phyloP scores from a whole-genome alignment of 35 echinoderm and acorn worm species.

The Lytechinus pictus region DNA sequence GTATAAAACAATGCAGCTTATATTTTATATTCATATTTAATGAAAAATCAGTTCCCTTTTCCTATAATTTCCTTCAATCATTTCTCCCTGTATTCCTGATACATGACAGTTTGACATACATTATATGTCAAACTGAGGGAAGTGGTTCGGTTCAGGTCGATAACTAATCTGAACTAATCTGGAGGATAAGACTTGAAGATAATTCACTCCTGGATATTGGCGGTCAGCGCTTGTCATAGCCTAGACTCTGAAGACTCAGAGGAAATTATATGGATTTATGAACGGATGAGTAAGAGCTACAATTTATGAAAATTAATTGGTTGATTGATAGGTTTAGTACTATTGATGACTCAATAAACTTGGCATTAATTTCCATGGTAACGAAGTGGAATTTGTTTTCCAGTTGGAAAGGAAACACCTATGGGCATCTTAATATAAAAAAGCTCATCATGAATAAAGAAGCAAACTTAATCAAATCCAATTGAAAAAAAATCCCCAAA shows the following conservation, averaged over 20 bases:
- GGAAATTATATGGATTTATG: neutral
- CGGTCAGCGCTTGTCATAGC: neutral
- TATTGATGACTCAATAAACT: slow-evolving; percentile 6
- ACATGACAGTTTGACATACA: no score
- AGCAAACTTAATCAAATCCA: no score
- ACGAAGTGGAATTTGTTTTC: neutral
- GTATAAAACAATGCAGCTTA: no score
- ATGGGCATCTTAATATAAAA: neutral
- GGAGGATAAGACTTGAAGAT: neutral
- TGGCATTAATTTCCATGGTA: neutral
- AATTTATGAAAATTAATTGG: slow-evolving; percentile 5
- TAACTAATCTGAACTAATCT: neutral
- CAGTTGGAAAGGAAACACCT: neutral
- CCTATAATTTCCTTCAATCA: no score
- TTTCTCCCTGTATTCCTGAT: no score
- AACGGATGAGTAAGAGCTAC: slow-evolving; percentile 1
- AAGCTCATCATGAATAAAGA: no score
- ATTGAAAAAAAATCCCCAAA: no score
- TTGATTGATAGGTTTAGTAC: neutral
- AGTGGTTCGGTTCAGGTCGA: neutral
- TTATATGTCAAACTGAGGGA: neutral
- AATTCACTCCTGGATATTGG: neutral
- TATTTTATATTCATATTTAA: no score
- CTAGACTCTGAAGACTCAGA: neutral
- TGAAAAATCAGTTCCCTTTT: no score